Evolutionary conservation across 2,888 invertebrate species (phyloP), one percentile per base, ranked within the genome.

Genomic region (Dioctria linearis): DNA sequence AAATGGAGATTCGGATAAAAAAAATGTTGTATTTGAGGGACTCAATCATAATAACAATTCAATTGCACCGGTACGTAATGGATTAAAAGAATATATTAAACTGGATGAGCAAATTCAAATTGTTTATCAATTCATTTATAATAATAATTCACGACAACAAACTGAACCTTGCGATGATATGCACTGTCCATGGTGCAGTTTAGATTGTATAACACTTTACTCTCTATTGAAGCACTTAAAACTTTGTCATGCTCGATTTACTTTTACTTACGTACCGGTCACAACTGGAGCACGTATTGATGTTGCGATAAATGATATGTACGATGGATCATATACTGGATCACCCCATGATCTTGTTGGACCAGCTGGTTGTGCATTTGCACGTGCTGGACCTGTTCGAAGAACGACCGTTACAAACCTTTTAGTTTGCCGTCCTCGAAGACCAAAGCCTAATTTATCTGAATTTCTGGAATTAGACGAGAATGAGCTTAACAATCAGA

Each of bases 61-160:
- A 37, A 86, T 86, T 63, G 71, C 75, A 9, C 40, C 71, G 39
- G 9, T 69, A 5, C 49, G 63, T 25, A 80, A 69, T 76, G 80
- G 75, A 40, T 9, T 49, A 2, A 67, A 43, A 9, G 59, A 67
- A 6, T 67, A 59, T 39, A 39, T 4, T 57, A 79, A 71, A 37
- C 46, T 37, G 4, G 86, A 88, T 46, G 90, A 91, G 84, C 92
- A 93, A 40, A 92, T 94, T 84, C 95, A 96, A 89, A 95, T 98
- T 83, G 95, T 97, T 83, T 98, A 98, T 90, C 98, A 98, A 90
- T 98, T 98, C 90, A 92, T 97, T 84, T 98, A 97, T 88, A 97
- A 97, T 89, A 97, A 97, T 89, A 97, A 96, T 87, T 96, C 96
- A 63, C 91, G 97, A 66, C 98, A 98, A 87, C 98, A 98, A 90